Evolutionary conservation across 2,797 vertebrate genomes (phyloP), one percentile per base, ranked within the genome.

Genomic region (Bufotes viridis): DNA sequence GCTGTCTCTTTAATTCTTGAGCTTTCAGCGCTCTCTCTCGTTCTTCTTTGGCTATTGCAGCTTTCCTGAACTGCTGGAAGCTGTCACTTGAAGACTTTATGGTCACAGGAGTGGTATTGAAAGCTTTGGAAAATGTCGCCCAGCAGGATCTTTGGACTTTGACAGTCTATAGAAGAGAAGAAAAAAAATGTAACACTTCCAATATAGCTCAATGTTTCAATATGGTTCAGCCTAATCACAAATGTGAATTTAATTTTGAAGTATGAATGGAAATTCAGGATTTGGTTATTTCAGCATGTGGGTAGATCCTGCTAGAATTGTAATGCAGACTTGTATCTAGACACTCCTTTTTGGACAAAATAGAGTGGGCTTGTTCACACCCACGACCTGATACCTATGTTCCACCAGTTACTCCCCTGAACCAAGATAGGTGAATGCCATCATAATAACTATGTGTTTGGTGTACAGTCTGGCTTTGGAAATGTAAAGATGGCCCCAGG

Each of bases 51-150:
- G 97, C 96, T 69, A 97, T 93, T 0, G 96, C 97, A 57, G 92
- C 97, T 84, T 96, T 96, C 81, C 94, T 96, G 90, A 98, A 99
- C 26, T 96, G 94, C 90, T 96, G 96, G 92, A 99, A 99, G 90
- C 94, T 96, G 90, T 97, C 95, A 84, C 94, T 96, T 6, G 97
- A 98, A 0, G 97, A 94, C 91, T 97, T 98, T 88, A 96, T 92
- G 0, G 94, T 87, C 84, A 93, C 78, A 7, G 95, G 92, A 72
- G 91, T 85, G 17, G 91, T 78, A 78, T 91, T 90, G 5, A 95
- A 93, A 0, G 91, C 91, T 91, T 94, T 97, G 90, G 94, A 96
- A 70, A 98, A 93, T 89, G 83, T 96, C 26, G 94, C 95, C 98
- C 98, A 99, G 88, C 95, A 93, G 0, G 92, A 93, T 87, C 96